Base-by-base conservation (phyloP, 2,113 vertebrate genomes). In the Dromaius novaehollandiae region DNA sequence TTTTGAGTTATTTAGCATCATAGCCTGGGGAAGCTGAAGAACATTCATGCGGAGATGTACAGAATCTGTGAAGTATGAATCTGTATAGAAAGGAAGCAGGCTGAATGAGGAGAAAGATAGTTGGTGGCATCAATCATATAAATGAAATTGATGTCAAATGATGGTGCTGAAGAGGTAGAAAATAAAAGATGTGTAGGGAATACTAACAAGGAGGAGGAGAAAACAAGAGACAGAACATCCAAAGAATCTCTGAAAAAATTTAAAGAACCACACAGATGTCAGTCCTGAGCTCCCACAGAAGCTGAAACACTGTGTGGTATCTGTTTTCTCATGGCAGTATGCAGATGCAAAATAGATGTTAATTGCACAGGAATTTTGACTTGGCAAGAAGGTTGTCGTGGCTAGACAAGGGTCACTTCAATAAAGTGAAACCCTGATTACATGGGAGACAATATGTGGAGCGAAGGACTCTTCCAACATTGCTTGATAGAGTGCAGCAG, bases 371-470 rank as follows among this genome's bases (percentile, higher is more conserved):
- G 25, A 75, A 58, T 82, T 82, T 63, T 63, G 7, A 32, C 28
- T 36, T 6, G 15, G 1, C 9, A 40, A 48, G 15, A 51, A 46
- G 11, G 3, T 30, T 46, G 5, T 28, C 0, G 0, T 48, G 26
- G 6, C 1, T 63, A 71, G 12, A n/a, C 10, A 65, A 80, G 34
- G 21, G 25, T 38, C 10, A 60, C 56, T 89, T 84, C 21, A 42
- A 4, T 51, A n/a, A 90, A 64, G 46, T 19, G 7, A 58, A 76
- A 79, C 40, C 10, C 21, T 16, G 2, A 3, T 44, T 56, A 15
- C 28, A 18, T 89, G 48, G 21, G 38, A 58, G 21, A 63, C 5
- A 78, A 6, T 36, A 20, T 42, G 46, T 48, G 13, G 6, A 28
- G 11, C 4, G 74, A 32, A 6, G 51, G 32, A 11, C 13, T 85